These are phyloP conservation scores for Malthinus seriepunctatus DNA, from an alignment of 2,888 invertebrate species.

Conservation along the genomic window DNA sequence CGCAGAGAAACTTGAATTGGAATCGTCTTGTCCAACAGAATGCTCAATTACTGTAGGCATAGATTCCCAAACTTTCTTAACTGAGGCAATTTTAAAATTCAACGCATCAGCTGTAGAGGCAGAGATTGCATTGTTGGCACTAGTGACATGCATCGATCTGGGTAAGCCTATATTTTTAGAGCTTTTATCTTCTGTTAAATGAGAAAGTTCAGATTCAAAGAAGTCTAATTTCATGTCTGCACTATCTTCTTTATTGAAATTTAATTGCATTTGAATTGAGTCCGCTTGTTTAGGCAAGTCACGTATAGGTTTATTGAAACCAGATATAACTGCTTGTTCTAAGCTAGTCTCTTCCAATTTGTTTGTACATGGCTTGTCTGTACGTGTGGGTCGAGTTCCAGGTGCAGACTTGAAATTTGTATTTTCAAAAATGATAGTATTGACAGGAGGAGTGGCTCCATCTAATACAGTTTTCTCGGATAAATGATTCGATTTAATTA, in stretches of 20 bases:
- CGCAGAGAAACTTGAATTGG: constrained; percentile 45
- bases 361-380: constrained; percentile 63
- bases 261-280: constrained; percentile 65
- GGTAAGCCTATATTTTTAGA: constrained; percentile 60
- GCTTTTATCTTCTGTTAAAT: constrained; percentile 73
- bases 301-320: constrained; percentile 57
- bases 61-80: constrained; percentile 86
- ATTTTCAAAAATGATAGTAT: constrained; percentile 90
- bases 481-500: constrained; percentile 43
- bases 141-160: constrained; percentile 62
- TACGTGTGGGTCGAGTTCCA: constrained; percentile 58
- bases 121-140: constrained; percentile 73
- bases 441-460: constrained; percentile 78
- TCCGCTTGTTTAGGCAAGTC: constrained; percentile 42
- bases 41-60: constrained; percentile 72
- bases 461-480: constrained; percentile 64
- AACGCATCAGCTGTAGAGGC: constrained; percentile 82
- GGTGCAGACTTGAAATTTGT: constrained; percentile 84
- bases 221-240: constrained; percentile 92
- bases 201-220: constrained; percentile 82
- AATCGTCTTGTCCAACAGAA: constrained; percentile 54
- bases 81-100: constrained; percentile 91
- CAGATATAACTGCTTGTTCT: constrained; percentile 50
- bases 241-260: constrained; percentile 75
- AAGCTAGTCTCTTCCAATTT: constrained; percentile 60